phyloP scores from a whole-genome alignment of 2,113 vertebrate species.

The Rhabdomys dilectus region DNA sequence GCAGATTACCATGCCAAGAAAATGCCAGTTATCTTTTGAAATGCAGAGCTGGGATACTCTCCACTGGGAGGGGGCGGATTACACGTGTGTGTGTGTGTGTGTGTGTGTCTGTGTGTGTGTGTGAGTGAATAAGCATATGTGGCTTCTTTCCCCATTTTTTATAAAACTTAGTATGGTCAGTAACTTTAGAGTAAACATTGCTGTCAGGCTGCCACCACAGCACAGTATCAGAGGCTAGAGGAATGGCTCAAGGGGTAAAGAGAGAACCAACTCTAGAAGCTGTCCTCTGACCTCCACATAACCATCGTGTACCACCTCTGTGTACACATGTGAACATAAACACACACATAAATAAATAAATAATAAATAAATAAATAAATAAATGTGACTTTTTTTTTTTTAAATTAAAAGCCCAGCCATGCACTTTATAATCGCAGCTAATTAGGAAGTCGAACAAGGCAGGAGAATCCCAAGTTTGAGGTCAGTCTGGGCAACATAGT shows the following conservation, averaged over 20 bases:
- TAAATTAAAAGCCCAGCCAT: not conserved
- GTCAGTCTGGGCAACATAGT: not conserved
- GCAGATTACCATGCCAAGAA: constrained; percentile 48
- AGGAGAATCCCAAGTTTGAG: not conserved
- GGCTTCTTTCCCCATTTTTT: constrained; percentile 12
- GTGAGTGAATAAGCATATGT: not conserved
- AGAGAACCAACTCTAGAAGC: not conserved
- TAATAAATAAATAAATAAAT: not conserved
- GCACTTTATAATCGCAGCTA: not conserved
- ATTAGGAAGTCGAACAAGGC: not conserved
- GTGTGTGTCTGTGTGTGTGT: too few species aligned
- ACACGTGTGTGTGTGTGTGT: not conserved
- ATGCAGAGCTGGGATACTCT: not conserved
- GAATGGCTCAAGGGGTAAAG: not conserved
- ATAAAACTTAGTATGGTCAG: not conserved
- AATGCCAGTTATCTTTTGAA: constrained; percentile 16
- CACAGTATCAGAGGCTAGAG: not conserved
- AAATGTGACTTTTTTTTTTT: not conserved
- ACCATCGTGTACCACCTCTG: not conserved
- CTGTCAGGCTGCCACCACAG: not conserved
- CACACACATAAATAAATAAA: not conserved
- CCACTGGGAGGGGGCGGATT: not conserved
- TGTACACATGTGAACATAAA: not conserved
- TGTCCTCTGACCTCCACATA: not conserved
- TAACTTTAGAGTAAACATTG: not conserved